These are phyloP conservation scores for Megaceryle maxima DNA, from an alignment of 2,113 vertebrate genomes.

Conservation along the genomic window DNA sequence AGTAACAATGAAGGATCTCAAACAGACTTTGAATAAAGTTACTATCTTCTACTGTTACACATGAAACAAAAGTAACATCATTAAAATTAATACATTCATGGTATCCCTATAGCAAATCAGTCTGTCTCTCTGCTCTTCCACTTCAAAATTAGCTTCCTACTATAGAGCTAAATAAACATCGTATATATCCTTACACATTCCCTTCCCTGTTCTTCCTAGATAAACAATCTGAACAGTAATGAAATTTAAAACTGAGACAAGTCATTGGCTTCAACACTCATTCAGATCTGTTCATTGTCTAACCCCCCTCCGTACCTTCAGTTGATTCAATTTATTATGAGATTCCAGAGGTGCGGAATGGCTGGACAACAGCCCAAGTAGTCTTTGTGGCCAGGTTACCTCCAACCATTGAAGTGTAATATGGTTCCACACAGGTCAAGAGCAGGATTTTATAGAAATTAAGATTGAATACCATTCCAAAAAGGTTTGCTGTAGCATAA, in stretches of 20 bases:
- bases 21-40: constrained; percentile 33
- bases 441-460: neutral
- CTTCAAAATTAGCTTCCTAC: neutral
- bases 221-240: constrained; percentile 14
- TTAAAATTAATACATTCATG: constrained; percentile 38
- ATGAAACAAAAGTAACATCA: neutral
- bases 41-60: constrained; percentile 12
- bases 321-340: neutral
- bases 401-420: neutral
- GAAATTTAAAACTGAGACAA: constrained; percentile 25
- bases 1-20: constrained; percentile 26
- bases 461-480: neutral
- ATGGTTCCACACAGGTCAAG: neutral
- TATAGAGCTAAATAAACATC: constrained; percentile 9
- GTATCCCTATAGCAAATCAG: neutral
- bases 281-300: constrained; percentile 7
- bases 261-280: neutral
- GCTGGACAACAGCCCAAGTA: neutral
- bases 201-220: neutral
- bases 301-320: neutral
- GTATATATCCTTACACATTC: constrained; percentile 7
- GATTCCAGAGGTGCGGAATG: neutral
- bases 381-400: neutral
- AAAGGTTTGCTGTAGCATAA: neutral
- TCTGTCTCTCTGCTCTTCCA: neutral